These are phyloP conservation scores for Chelonoidis abingdonii DNA, from an alignment of 2,113 vertebrate species.

Conservation along the genomic window DNA sequence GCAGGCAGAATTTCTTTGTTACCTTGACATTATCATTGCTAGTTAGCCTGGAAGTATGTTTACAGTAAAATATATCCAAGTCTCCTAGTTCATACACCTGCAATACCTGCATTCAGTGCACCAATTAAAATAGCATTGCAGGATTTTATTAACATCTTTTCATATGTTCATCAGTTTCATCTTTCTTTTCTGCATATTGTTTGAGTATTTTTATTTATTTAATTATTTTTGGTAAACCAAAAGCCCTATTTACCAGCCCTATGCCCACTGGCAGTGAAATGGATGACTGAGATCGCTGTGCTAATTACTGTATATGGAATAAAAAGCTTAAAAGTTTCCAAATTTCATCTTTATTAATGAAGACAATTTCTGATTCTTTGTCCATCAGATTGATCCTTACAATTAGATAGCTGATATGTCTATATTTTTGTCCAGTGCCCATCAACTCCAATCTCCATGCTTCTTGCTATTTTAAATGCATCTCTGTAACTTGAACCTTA, in stretches of 20 bases:
- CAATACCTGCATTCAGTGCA: conserved; percentile 44
- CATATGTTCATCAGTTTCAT: conserved; percentile 5
- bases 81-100: conserved; percentile 35
- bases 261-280: conserved; percentile 43
- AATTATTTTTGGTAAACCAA: conserved; percentile 20
- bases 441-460: fast-evolving
- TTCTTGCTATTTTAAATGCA: fast-evolving
- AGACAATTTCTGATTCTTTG: not conserved
- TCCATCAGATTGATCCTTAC: not conserved
- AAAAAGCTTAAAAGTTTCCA: conserved; percentile 42
- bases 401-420: not conserved
- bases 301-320: conserved; percentile 40
- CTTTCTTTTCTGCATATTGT: conserved; percentile 21
- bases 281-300: conserved; percentile 14
- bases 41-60: conserved; percentile 69
- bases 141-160: conserved; percentile 31
- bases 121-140: conserved; percentile 52
- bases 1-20: conserved; percentile 80
- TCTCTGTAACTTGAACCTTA: not conserved
- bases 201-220: conserved; percentile 29
- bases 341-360: not conserved
- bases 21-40: conserved; percentile 73
- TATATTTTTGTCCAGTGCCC: not conserved
- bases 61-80: conserved; percentile 53
- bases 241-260: conserved; percentile 42